Base-by-base conservation (phyloP, 2,888 invertebrate genomes). In the Nomada fabriciana region DNA sequence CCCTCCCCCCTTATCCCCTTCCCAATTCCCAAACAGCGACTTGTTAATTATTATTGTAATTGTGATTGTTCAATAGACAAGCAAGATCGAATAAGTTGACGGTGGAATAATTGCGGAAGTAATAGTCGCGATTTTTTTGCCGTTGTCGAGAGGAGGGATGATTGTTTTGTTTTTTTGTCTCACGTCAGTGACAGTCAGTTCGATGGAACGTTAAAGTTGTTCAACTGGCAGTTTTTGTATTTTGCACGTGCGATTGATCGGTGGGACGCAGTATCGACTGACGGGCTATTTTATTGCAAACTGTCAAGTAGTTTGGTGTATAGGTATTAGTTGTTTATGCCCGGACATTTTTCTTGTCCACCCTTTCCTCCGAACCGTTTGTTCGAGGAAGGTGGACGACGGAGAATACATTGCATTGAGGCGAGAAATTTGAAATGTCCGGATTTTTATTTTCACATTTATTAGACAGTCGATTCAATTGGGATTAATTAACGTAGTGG, bases 181-280 rank as follows among this genome's bases (percentile, higher is more conserved):
- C 7, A 3, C 11, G 70, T 47, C 70, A 70, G 59, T 70, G 70
- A 15, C 47, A 15, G 47, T 47, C 47, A 18, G 68, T 43, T 18
- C 43, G 68, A 69, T 55, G 9, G n/a, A 52, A 36, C 52, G 15
- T 52, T 29, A 3, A 25, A 52, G 29, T 50, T 25, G 20, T 52
- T 47, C 47, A 15, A 47, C 3, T 3, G 52, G 29, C 2, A 1
- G 52, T 20, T 29, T 52, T 67, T 15, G 13, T 29, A 11, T 13
- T 23, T n/a, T 4, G 29, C 18, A 15, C 18, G 13, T 15, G 13
- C 13, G 50, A 11, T 11, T 50, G 50, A 18, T 2, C 2, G 10
- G 5, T 18, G 5, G n/a, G 5, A 20, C 20, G 20, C 10, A 20
- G 15, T 20, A 20, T 47, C 47, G 23, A 64, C 11, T 9, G 18